Conservation (phyloP, 1,140 invertebrate species). For the Conus ventricosus region DNA sequence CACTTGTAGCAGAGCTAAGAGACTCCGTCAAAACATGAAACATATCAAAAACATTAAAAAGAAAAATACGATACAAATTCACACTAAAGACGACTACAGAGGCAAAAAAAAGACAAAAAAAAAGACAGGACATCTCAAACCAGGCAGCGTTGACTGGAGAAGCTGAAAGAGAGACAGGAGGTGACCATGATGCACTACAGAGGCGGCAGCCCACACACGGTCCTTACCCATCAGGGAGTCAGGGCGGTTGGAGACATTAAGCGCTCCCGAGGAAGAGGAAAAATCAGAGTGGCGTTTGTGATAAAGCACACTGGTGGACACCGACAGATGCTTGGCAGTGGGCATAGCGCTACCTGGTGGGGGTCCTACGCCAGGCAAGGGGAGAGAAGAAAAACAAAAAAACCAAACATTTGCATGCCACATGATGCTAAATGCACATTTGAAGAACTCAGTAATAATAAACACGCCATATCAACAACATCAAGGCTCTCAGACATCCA, state of each 20-base stretch:
- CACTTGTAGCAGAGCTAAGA: background rate
- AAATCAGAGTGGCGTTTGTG: slow-evolving; percentile 66
- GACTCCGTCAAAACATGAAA: background rate
- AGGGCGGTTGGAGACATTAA: slow-evolving; percentile 51
- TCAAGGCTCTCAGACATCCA: background rate
- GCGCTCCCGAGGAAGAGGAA: slow-evolving; percentile 57
- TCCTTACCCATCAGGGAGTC: slow-evolving; percentile 67
- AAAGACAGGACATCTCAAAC: too few relatives aligned
- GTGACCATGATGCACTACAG: background rate
- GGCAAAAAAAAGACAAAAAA: background rate
- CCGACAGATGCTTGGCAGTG: slow-evolving; percentile 65
- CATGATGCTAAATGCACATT: slow-evolving; percentile 56
- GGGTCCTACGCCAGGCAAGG: slow-evolving; percentile 40
- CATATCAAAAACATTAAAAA: too few relatives aligned
- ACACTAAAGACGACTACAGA: background rate
- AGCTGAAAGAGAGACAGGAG: background rate
- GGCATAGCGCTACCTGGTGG: slow-evolving; percentile 52
- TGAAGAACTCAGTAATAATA: background rate
- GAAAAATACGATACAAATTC: too few relatives aligned
- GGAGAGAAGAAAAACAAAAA: slow-evolving; percentile 40
- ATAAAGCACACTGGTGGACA: slow-evolving; percentile 69
- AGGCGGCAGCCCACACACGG: background rate
- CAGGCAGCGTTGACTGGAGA: too few relatives aligned
- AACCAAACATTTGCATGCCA: slow-evolving; percentile 41
- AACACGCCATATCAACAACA: background rate